Percentiles rank a stretch among this genome's conserved stretches.
phyloP scores from a whole-genome alignment of 2,797 vertebrate genomes.

The Danio kyathit region DNA sequence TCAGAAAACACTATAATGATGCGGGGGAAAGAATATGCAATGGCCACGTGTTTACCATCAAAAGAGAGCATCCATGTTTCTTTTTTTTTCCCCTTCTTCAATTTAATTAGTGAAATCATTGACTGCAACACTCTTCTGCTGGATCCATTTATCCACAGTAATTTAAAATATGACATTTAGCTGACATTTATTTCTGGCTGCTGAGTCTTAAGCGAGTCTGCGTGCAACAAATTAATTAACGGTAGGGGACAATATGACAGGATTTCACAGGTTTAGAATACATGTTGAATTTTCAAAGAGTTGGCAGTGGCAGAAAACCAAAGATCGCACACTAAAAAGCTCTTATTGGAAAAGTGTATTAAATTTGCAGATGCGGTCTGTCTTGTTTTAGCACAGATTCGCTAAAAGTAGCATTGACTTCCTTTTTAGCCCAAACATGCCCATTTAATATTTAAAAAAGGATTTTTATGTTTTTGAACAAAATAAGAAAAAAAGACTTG shows the following conservation, averaged over 20 bases:
- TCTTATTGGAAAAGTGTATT: neutral
- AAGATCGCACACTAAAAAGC: neutral
- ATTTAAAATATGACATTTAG: conserved; percentile 58
- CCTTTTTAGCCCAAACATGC: neutral
- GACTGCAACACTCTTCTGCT: conserved; percentile 37
- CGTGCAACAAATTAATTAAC: conserved; percentile 53
- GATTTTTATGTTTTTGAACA: neutral
- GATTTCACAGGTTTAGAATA: conserved; percentile 38
- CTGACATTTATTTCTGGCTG: conserved; percentile 61
- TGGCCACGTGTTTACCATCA: conserved; percentile 30
- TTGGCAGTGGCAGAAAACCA: conserved; percentile 3
- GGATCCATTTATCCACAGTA: conserved; percentile 49
- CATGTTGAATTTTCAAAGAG: conserved; percentile 35
- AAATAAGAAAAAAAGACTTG: neutral
- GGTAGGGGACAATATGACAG: conserved; percentile 42
- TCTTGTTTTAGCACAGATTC: neutral
- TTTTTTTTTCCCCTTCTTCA: conserved; percentile 5
- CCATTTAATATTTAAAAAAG: neutral
- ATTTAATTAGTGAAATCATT: conserved; percentile 55
- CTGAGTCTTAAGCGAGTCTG: conserved; percentile 42
- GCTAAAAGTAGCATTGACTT: neutral
- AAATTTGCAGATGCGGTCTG: neutral
- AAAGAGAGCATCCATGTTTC: conserved; percentile 23
- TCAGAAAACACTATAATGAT: conserved; percentile 18
- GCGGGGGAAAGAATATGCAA: neutral